These are phyloP conservation scores for Piscicola geometra DNA, from an alignment of 2,888 invertebrate genomes.

Conservation along the genomic window DNA sequence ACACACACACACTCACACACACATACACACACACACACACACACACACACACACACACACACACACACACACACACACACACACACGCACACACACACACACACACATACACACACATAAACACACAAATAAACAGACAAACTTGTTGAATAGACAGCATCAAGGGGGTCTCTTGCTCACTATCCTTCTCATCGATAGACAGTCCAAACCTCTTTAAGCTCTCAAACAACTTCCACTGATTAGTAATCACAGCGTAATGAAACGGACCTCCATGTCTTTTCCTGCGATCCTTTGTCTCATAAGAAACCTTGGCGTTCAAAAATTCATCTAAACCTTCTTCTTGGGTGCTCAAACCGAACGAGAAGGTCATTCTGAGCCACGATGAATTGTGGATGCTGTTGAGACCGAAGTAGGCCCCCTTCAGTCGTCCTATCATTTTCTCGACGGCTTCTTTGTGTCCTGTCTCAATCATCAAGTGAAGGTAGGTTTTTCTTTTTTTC, in stretches of 20 bases:
- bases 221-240: slow-evolving; percentile 22
- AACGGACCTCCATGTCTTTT: slow-evolving; percentile 28
- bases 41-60: slow-evolving; percentile 20
- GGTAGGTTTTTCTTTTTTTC: slow-evolving; percentile 24
- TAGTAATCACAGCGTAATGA: slow-evolving; percentile 33
- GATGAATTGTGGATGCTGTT: slow-evolving; percentile 27
- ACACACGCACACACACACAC: slow-evolving; percentile 17
- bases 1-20: slow-evolving; percentile 5
- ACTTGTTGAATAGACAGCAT: slow-evolving; percentile 33
- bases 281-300: slow-evolving; percentile 26
- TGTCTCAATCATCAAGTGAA: slow-evolving; percentile 26
- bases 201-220: slow-evolving; percentile 18
- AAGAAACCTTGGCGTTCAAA: slow-evolving; percentile 28
- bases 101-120: slow-evolving; percentile 16
- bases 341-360: slow-evolving; percentile 22
- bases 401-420: slow-evolving; percentile 15
- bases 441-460: slow-evolving; percentile 25
- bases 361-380: slow-evolving; percentile 23
- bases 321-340: slow-evolving; percentile 22
- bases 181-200: slow-evolving; percentile 32
- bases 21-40: slow-evolving; percentile 17
- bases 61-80: slow-evolving; percentile 20
- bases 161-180: slow-evolving; percentile 34
- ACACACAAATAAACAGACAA: slow-evolving; percentile 5
- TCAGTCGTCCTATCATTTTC: slow-evolving; percentile 19